A percentile compares a stretch with the other conserved stretches of the same genome.
Conservation (phyloP, 2,888 invertebrate genomes). For the Allacma fusca region DNA sequence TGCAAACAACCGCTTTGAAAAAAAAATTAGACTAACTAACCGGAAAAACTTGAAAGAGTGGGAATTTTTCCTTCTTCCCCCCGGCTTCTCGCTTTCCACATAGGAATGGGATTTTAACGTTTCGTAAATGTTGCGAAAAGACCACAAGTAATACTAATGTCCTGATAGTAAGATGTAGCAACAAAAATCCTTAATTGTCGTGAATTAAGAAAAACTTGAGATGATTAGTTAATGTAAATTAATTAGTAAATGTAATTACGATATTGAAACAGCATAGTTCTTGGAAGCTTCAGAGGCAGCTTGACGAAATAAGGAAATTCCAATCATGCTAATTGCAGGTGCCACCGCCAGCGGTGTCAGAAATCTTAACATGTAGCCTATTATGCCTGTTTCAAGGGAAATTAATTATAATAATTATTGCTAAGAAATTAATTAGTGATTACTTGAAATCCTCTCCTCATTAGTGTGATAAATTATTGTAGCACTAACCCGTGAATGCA, state of each 20-base stretch:
- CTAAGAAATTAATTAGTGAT: too few species aligned
- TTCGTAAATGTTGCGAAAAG: conserved; percentile 53
- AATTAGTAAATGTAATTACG: conserved; percentile 62
- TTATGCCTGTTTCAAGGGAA: conserved; percentile 62
- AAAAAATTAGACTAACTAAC: conserved; percentile 35
- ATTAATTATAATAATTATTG: too few species aligned
- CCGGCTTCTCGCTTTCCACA: conserved; percentile 36
- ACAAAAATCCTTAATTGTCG: too few species aligned
- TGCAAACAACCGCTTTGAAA: too few species aligned
- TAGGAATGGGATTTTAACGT: conserved; percentile 35
- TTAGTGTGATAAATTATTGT: conserved; percentile 31
- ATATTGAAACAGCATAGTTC: conserved; percentile 65
- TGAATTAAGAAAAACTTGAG: too few species aligned
- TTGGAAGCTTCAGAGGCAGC: conserved; percentile 65
- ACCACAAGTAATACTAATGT: conserved; percentile 54
- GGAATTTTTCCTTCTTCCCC: conserved; percentile 43
- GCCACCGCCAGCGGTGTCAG: conserved; percentile 67
- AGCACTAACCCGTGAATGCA: conserved; percentile 37
- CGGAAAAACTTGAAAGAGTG: conserved; percentile 48
- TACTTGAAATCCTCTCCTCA: too few species aligned
- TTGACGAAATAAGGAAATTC: conserved; percentile 66
- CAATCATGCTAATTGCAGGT: conserved; percentile 67
- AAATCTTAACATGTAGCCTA: conserved; percentile 65
- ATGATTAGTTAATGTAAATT: too few species aligned
- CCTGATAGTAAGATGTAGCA: conserved; percentile 28